A percentile compares a stretch with the other conserved stretches of the same genome.
These are phyloP conservation scores for Coelinius sp. DNA, from an alignment of 2,888 invertebrate genomes.

Conservation along the genomic window DNA sequence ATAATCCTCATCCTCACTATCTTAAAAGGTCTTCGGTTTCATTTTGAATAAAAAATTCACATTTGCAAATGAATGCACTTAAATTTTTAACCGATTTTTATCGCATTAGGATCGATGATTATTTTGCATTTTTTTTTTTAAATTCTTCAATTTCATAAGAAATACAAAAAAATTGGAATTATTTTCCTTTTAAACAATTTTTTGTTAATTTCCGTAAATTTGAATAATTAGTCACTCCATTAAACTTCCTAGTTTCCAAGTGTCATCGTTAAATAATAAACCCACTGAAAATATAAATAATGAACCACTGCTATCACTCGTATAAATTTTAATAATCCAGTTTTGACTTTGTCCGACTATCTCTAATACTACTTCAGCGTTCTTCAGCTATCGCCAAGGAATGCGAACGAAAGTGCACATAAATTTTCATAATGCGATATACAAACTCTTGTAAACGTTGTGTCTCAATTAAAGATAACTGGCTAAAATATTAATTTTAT, in stretches of 20 bases:
- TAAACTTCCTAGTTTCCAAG: background rate
- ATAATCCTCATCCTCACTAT: background rate
- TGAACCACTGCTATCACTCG: background rate
- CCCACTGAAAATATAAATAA: background rate
- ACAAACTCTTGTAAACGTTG: constrained; percentile 23
- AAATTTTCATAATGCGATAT: constrained; percentile 22
- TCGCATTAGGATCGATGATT: background rate
- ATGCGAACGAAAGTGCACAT: constrained; percentile 25
- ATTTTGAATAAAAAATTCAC: background rate
- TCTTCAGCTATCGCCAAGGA: constrained; percentile 6
- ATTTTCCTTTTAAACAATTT: background rate
- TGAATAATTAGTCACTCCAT: background rate
- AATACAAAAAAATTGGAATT: background rate
- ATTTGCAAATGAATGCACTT: background rate
- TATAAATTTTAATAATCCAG: constrained; percentile 23
- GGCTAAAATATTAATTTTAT: constrained; percentile 16
- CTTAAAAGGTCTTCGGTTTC: background rate
- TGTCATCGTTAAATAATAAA: constrained; percentile 9
- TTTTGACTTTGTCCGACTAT: background rate
- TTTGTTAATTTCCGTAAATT: no score
- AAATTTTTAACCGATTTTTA: background rate
- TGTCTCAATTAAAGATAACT: constrained; percentile 24
- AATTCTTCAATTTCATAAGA: no score
- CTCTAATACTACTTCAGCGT: constrained; percentile 1
- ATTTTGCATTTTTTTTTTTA: no score